Conservation (phyloP, 2,888 invertebrate genomes). For the Eristalis pertinax region DNA sequence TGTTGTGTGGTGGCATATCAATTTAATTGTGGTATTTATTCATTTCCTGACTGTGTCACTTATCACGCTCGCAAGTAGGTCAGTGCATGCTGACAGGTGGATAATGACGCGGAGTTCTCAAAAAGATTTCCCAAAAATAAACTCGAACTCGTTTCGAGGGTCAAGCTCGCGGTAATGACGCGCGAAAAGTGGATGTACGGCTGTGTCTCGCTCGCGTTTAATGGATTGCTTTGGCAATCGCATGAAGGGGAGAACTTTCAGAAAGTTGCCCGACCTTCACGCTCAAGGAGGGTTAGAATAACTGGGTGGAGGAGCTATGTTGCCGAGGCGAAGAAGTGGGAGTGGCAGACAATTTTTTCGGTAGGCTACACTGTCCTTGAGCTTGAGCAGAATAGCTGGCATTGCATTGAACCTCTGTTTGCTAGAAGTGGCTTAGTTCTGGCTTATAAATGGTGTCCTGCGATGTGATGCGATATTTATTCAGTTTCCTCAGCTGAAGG, state of each 20-base stretch:
- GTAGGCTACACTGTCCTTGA: no score
- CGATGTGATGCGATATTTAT: no score
- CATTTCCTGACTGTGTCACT: constrained; percentile 36
- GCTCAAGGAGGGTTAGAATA: no score
- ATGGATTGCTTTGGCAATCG: background rate
- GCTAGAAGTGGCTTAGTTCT: no score
- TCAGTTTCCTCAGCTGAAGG: no score
- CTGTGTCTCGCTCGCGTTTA: background rate
- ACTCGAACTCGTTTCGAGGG: background rate
- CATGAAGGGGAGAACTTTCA: background rate
- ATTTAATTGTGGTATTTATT: constrained; percentile 36
- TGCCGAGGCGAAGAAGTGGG: no score
- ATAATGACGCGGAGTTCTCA: background rate
- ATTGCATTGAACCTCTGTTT: no score
- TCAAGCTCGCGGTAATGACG: background rate
- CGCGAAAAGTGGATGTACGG: background rate
- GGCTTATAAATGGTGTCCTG: no score
- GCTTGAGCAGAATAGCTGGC: no score
- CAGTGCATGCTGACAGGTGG: constrained; percentile 16
- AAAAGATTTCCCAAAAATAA: background rate
- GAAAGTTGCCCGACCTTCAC: no score
- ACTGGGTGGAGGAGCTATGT: no score
- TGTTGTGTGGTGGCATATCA: constrained; percentile 27
- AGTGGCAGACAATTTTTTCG: no score
- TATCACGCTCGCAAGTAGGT: constrained; percentile 27